Evolutionary conservation across 2,888 invertebrate species (phyloP).

Genomic region (Pollenia labialis): DNA sequence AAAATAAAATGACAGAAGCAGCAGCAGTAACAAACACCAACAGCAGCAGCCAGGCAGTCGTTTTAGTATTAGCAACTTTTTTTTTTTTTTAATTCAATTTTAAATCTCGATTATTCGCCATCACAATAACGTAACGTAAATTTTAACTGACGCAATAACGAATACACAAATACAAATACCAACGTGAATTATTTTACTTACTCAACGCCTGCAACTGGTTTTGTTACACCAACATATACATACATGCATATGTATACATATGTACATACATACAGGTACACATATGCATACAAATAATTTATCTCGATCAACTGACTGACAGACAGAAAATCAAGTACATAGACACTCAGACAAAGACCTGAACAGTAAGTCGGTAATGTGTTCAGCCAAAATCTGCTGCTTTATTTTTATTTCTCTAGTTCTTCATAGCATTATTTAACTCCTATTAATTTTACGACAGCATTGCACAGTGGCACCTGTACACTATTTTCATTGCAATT

Average conservation of each 20-base stretch:
- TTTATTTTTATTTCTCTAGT: background rate
- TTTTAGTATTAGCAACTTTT: slow-evolving; percentile 53
- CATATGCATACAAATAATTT: slow-evolving; percentile 7
- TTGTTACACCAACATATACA: slow-evolving; percentile 21
- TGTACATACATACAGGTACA: too few species aligned
- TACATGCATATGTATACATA: too few species aligned
- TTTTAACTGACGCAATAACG: slow-evolving; percentile 68
- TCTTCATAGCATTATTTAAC: background rate
- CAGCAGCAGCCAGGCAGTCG: slow-evolving; percentile 44
- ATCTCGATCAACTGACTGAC: slow-evolving; percentile 33
- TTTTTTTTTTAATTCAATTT: slow-evolving; percentile 46
- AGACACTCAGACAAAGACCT: too few species aligned
- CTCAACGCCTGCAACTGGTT: slow-evolving; percentile 50
- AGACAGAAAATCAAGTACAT: background rate
- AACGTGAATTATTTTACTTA: background rate
- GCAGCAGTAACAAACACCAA: slow-evolving; percentile 30
- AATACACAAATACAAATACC: slow-evolving; percentile 30
- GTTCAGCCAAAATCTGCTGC: slow-evolving; percentile 4
- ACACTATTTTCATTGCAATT: too few species aligned
- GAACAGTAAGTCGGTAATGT: slow-evolving; percentile 1
- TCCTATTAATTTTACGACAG: slow-evolving; percentile 11
- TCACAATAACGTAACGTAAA: slow-evolving; percentile 63
- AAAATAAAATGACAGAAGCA: slow-evolving; percentile 3
- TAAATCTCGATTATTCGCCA: slow-evolving; percentile 72
- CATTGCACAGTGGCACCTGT: background rate